Percentiles rank a stretch among this genome's conserved stretches.
Evolutionary conservation across 2,888 invertebrate species (phyloP).

Genomic region (Lumbricus terrestris): DNA sequence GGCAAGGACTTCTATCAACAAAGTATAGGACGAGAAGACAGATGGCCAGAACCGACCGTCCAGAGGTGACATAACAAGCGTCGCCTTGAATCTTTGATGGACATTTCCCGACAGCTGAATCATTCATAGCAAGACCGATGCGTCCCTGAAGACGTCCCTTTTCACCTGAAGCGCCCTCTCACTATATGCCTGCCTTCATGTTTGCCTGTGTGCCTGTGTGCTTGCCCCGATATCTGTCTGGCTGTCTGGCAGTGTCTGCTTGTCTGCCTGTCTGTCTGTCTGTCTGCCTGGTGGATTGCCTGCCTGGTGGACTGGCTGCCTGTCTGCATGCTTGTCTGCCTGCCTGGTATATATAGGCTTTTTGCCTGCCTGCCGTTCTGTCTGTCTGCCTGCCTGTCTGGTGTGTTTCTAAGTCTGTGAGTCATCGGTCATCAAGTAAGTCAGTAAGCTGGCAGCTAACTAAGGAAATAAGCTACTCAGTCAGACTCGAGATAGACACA

Average conservation of each 20-base stretch:
- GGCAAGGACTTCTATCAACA: no score
- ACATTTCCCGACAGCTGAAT: background rate
- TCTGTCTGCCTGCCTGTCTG: background rate
- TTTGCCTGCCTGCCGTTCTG: no score
- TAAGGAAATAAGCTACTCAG: no score
- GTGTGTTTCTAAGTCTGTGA: no score
- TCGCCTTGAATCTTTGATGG: background rate
- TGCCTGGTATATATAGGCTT: no score
- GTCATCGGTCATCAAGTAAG: no score
- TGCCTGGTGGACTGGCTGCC: no score
- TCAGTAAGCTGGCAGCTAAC: background rate
- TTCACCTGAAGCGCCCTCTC: background rate
- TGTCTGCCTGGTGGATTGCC: no score
- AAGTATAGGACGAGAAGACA: background rate
- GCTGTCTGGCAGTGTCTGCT: background rate
- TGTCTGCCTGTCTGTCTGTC: background rate
- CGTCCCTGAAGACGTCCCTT: background rate
- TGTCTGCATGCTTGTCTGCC: no score
- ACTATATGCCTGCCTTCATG: background rate
- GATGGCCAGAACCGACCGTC: background rate
- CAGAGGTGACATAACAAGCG: background rate
- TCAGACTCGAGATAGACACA: no score
- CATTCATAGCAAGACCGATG: background rate
- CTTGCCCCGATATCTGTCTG: background rate
- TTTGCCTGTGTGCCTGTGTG: background rate